Conservation (phyloP, 2,113 vertebrate genomes). For the Catagonus wagneri region DNA sequence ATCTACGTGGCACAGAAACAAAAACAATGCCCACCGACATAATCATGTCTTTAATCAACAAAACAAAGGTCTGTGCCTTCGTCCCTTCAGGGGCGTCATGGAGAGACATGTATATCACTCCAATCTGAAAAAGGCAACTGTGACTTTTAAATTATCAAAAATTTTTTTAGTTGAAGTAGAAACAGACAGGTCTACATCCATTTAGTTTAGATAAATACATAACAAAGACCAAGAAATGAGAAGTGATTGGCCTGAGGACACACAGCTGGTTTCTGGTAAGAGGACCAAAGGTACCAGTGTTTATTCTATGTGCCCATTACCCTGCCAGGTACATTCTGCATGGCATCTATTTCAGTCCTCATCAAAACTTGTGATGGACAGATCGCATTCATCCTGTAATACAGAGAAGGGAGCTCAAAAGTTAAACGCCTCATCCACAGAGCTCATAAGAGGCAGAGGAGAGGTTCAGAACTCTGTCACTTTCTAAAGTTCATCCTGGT, state of each 20-base stretch:
- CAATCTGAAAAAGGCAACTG: not conserved
- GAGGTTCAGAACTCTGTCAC: not conserved
- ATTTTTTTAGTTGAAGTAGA: not conserved
- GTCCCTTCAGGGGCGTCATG: not conserved
- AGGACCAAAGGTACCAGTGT: not conserved
- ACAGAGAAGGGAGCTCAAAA: not conserved
- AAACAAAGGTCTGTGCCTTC: not conserved
- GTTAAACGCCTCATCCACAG: not conserved
- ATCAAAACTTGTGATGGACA: not conserved
- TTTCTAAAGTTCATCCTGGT: not conserved
- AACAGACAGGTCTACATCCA: not conserved
- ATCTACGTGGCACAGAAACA: not conserved
- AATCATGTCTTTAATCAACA: not conserved
- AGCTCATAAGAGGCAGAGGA: not conserved
- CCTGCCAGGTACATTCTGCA: not conserved
- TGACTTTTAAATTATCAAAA: not conserved
- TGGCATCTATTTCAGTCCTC: not conserved
- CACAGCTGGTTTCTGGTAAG: not conserved
- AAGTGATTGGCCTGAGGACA: not conserved
- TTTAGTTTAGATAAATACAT: not conserved
- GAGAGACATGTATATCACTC: rapidly evolving
- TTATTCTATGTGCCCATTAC: not conserved
- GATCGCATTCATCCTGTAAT: not conserved
- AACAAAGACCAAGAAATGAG: not conserved
- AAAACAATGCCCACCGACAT: not conserved